Evolutionary conservation across 2,797 vertebrate genomes (phyloP).

Genomic region (Neomorphus geoffroyi): DNA sequence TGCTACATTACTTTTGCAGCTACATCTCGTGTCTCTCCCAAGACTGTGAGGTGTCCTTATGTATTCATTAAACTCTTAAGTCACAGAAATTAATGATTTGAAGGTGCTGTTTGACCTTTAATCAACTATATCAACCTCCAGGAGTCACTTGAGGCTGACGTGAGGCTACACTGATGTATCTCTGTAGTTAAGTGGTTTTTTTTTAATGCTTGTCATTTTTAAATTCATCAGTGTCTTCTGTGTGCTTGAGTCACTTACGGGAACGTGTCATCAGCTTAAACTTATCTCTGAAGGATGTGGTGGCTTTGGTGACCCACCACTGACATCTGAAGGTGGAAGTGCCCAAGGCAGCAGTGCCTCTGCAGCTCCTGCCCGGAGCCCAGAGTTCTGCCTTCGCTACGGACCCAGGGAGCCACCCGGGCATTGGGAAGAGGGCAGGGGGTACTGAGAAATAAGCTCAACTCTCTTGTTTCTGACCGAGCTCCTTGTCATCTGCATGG

Average conservation of each 20-base stretch:
- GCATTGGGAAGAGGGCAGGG: background rate
- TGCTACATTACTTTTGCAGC: background rate
- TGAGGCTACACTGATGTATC: rapidly evolving
- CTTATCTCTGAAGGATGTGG: background rate
- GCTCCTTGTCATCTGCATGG: rapidly evolving
- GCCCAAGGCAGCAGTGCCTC: background rate
- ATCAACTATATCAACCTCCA: rapidly evolving
- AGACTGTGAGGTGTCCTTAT: background rate
- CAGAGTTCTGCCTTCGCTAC: background rate
- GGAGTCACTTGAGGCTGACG: background rate
- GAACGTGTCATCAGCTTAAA: background rate
- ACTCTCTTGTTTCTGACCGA: background rate
- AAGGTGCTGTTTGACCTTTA: background rate
- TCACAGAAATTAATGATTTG: background rate
- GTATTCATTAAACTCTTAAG: background rate
- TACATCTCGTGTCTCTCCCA: background rate
- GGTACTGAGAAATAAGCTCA: rapidly evolving
- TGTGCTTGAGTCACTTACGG: background rate
- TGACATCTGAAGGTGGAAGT: background rate
- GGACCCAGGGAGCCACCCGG: background rate
- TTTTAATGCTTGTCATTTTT: background rate
- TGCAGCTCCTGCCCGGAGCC: background rate
- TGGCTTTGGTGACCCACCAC: background rate
- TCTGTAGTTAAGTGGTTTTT: background rate
- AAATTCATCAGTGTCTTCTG: background rate